phyloP scores from a whole-genome alignment of 2,113 vertebrate genomes.

The Ploceus nigricollis region DNA sequence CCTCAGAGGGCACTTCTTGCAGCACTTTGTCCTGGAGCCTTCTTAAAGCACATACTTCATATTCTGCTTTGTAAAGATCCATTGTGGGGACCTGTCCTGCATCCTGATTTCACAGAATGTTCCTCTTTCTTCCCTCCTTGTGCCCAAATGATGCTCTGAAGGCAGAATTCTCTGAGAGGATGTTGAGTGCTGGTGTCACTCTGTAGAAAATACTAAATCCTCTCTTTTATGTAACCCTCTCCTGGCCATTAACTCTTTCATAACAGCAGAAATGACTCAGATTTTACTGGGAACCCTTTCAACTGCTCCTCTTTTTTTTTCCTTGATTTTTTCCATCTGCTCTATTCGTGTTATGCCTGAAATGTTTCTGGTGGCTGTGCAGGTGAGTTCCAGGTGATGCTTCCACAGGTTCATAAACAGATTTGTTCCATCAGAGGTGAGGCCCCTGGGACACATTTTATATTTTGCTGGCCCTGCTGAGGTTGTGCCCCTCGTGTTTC shows the following conservation, averaged over 20 bases:
- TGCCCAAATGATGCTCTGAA: neutral
- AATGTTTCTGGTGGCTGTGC: neutral
- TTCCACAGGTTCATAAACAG: neutral
- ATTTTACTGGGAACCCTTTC: neutral
- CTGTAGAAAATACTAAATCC: neutral
- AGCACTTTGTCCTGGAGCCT: neutral
- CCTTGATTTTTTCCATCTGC: neutral
- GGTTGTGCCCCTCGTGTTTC: neutral
- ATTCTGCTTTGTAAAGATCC: rapidly evolving
- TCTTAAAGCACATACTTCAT: rapidly evolving
- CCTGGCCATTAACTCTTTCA: neutral
- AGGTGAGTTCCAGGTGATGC: neutral
- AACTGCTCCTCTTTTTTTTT: neutral
- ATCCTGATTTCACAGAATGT: neutral
- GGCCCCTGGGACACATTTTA: neutral
- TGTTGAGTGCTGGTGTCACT: neutral
- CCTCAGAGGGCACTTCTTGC: neutral
- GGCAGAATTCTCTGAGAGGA: neutral
- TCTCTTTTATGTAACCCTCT: neutral
- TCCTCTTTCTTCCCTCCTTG: neutral
- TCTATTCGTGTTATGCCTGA: neutral
- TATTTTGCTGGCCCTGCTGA: neutral
- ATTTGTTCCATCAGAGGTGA: rapidly evolving
- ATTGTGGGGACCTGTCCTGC: neutral
- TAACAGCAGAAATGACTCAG: neutral